phyloP scores from a whole-genome alignment of 2,113 vertebrate genomes.

The Calyptomena viridis region DNA sequence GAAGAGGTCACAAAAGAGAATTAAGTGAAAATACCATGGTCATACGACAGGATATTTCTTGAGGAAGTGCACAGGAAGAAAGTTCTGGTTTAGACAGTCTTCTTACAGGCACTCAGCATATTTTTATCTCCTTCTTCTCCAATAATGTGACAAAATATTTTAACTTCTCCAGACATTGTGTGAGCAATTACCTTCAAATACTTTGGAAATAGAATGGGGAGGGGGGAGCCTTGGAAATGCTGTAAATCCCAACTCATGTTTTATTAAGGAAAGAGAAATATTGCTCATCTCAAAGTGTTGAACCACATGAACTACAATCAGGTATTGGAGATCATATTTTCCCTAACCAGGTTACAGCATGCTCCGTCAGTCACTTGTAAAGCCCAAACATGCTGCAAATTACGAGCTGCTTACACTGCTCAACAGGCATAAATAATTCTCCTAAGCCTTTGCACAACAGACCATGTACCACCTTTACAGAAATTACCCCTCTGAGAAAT shows the following conservation, averaged over 20 bases:
- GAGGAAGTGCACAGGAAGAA: not conserved
- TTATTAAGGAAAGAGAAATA: not conserved
- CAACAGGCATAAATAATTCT: not conserved
- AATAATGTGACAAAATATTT: not conserved
- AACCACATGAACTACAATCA: not conserved
- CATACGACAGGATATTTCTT: not conserved
- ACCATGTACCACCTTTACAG: not conserved
- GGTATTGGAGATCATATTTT: not conserved
- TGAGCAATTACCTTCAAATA: not conserved
- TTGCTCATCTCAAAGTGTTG: not conserved
- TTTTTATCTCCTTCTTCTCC: not conserved
- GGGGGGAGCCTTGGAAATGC: not conserved
- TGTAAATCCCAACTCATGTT: not conserved
- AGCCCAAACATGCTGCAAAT: not conserved
- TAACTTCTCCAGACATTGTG: not conserved
- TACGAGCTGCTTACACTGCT: not conserved
- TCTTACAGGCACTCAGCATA: not conserved
- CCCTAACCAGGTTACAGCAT: not conserved
- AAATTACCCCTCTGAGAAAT: not conserved
- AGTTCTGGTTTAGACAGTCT: not conserved
- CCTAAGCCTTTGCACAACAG: not conserved
- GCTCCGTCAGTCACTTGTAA: not conserved
- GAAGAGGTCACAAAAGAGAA: not conserved
- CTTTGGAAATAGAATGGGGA: not conserved
- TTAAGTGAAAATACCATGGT: not conserved